phyloP scores from a whole-genome alignment of 2,113 vertebrate genomes.

The Myotis lucifugus region DNA sequence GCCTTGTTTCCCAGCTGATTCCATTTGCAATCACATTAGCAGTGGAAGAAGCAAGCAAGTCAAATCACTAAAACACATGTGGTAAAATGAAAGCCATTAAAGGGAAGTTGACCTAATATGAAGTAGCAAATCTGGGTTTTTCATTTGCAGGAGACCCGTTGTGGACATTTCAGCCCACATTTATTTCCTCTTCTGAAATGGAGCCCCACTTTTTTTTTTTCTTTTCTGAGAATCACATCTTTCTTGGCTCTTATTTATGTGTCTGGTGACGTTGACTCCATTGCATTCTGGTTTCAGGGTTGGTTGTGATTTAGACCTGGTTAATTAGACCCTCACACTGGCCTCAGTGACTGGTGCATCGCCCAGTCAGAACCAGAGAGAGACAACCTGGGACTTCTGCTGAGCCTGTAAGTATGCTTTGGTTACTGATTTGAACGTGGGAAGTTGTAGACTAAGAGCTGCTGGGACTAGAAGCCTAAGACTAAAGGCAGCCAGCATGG shows the following conservation, averaged over 20 bases:
- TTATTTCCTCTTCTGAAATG: slow-evolving; percentile 48
- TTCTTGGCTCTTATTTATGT: not conserved
- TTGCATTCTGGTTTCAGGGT: not conserved
- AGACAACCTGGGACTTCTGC: not conserved
- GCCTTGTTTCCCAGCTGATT: not conserved
- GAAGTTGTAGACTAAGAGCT: not conserved
- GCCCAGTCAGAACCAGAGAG: not conserved
- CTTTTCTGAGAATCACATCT: not conserved
- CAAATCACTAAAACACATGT: not conserved
- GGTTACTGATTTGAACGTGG: not conserved
- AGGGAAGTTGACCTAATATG: not conserved
- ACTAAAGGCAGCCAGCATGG: not conserved
- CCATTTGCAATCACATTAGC: not conserved
- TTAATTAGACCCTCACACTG: not conserved
- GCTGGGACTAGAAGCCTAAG: not conserved
- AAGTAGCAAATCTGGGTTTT: not conserved
- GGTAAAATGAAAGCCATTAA: not conserved
- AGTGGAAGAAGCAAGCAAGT: not conserved
- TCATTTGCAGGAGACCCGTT: not conserved
- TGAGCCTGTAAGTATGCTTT: not conserved
- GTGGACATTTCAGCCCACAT: not conserved
- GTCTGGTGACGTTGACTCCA: not conserved
- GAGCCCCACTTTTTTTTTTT: not conserved
- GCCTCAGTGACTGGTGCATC: not conserved
- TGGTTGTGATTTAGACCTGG: not conserved